Evolutionary conservation across 2,888 invertebrate genomes (phyloP), one percentile per base, ranked within the genome.

Genomic region (Rotaria macrura): DNA sequence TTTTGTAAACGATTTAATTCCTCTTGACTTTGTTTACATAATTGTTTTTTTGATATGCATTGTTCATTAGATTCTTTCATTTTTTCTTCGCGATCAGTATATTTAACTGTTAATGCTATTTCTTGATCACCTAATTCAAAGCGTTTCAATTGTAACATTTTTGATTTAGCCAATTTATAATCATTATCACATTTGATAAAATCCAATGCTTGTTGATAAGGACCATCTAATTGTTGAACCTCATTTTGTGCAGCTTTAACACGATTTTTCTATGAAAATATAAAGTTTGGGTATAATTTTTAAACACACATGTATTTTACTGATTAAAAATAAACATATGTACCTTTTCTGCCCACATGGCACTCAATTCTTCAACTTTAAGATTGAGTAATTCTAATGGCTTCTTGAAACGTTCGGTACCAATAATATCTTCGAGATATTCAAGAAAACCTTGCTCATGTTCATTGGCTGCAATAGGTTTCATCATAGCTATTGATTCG

Each of bases 401-500:
- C 88, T 93, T 94, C 93, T 95, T 91, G 87, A 91, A 91, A 29
- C 92, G 89, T 87, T 90, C 91, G 85, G 91, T 96, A 0, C 99
- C 99, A 88, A 99, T 95, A 86, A 99, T 97, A 90, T 99, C 98
- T 91, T 99, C 99, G 84, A 99, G 92, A 91, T 96, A 99, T 91
- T 99, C 99, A 85, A 99, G 92, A 95, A 99, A 96, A 0, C 99
- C 99, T 20, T 94, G 93, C 88, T 98, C 98, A 88, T 95, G 94
- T 89, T 95, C 95, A 0, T 92, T 93, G 87, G 92, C 93, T 0
- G 93, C 95, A 92, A 96, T 99, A 0, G 97, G 95, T 90, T 97
- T 98, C 98, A 99, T 98, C 94, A 98, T 94, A 0, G 99, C 94
- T 88, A 99, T 99, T 90, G 97, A 96, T 92, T 99, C 99, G 0